Base-by-base conservation (phyloP, 2,113 vertebrate species). In the Phasianus colchicus region DNA sequence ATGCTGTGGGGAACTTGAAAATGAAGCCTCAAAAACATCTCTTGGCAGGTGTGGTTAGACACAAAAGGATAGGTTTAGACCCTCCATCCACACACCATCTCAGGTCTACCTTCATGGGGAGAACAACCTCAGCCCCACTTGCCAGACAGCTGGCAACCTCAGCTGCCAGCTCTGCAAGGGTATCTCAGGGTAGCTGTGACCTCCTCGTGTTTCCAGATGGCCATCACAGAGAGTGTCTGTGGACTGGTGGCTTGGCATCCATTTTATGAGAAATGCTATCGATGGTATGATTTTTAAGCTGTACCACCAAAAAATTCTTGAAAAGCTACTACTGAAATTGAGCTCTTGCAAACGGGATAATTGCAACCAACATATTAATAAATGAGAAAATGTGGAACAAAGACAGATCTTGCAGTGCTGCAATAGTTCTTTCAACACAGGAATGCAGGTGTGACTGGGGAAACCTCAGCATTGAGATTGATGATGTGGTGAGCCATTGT, bases 1-100 rank as follows among this genome's bases (percentile, higher is more conserved):
- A 18, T n/a, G 48, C 34, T 43, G 14, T 13, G 60, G 43, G 13
- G 11, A 54, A 38, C 27, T 47, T 84, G 65, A 29, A 60, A 3
- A 6, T 0, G 0, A 66, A 54, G 17, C 4, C 12, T 27, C 25
- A 43, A 10, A 24, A 74, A 55, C 2, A 0, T 8, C 29, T 34
- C 36, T 29, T 67, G 27, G 17, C 42, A n/a, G 78, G 50, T 1
- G 1, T 7, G 22, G 13, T 38, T 57, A 83, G 25, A 43, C 22
- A 7, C 32, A 34, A 30, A 32, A 20, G 13, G 24, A 61, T 65
- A 58, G n/a, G 8, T 27, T 64, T 40, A 64, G 25, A 40, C 11
- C 15, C 12, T 30, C 54, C 30, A 65, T 13, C 12, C 50, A 50
- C 2, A 24, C 64, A 42, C 43, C 42, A 29, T 34, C 2, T 0